Evolutionary conservation across 2,113 vertebrate species (phyloP).

Genomic region (Baryphthengus martii): DNA sequence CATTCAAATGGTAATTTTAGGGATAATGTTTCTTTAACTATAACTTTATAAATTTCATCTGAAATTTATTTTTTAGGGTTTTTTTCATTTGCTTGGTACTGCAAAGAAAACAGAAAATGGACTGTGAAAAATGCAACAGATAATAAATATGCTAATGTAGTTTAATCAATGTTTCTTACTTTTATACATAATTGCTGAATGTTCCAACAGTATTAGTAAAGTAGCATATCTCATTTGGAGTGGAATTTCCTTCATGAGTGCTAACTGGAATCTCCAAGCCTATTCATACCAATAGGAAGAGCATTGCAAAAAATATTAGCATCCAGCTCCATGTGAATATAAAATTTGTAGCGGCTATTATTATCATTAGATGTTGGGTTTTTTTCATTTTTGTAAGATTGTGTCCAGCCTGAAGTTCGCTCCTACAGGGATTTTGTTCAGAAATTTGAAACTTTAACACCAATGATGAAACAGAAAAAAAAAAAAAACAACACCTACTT

Average conservation of each 20-base stretch:
- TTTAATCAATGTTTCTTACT: neutral
- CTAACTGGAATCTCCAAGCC: neutral
- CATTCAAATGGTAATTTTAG: conserved; percentile 84
- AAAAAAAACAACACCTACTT: neutral
- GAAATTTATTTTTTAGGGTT: conserved; percentile 35
- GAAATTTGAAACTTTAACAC: neutral
- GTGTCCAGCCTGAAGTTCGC: neutral
- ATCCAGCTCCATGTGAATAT: neutral
- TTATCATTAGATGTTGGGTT: neutral
- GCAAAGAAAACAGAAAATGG: conserved; percentile 5
- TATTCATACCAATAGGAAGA: neutral
- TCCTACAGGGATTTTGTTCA: neutral
- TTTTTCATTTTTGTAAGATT: neutral
- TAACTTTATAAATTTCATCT: conserved; percentile 69
- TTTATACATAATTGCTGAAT: neutral
- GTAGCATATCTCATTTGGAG: neutral
- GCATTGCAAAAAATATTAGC: neutral
- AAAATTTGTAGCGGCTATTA: neutral
- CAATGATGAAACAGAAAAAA: neutral
- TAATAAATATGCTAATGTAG: neutral
- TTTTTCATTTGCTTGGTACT: neutral
- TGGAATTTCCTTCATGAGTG: neutral
- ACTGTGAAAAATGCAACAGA: neutral
- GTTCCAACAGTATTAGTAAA: neutral
- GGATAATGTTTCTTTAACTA: conserved; percentile 72